Evolutionary conservation across 2,113 vertebrate genomes (phyloP).

Genomic region (Oxygymnocypris stewartii): DNA sequence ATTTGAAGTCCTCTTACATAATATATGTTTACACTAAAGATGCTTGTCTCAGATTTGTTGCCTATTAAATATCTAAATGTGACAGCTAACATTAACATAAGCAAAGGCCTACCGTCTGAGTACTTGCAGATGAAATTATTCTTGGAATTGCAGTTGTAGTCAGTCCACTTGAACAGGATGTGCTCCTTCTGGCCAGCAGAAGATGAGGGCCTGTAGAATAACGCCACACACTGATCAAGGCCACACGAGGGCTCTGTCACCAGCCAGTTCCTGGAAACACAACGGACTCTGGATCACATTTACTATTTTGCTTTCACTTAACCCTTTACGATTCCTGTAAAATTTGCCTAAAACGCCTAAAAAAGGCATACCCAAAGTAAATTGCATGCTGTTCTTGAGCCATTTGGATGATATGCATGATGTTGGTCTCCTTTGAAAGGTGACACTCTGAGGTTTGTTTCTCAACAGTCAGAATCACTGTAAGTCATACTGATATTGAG

Average conservation of each 20-base stretch:
- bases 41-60: neutral
- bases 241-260: slow-evolving; percentile 91
- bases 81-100: neutral
- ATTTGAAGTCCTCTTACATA: slow-evolving; percentile 8
- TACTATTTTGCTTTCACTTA: neutral
- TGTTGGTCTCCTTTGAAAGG: no score
- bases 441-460: no score
- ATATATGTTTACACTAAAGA: neutral
- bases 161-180: slow-evolving; percentile 91
- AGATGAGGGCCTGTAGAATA: slow-evolving; percentile 86
- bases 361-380: no score
- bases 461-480: no score
- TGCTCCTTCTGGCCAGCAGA: slow-evolving; percentile 75
- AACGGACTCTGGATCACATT: neutral
- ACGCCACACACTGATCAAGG: slow-evolving; percentile 86
- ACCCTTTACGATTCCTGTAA: no score
- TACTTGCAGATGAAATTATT: slow-evolving; percentile 99
- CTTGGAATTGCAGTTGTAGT: slow-evolving; percentile 87
- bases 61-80: neutral
- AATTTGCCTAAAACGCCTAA: no score
- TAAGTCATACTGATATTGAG: no score
- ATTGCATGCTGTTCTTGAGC: no score
- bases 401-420: no score
- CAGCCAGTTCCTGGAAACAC: slow-evolving; percentile 87
- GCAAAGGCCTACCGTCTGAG: slow-evolving; percentile 74